Evolutionary conservation across 1,140 invertebrate species (phyloP).

Genomic region (Trachymyrmex cornetzi): DNA sequence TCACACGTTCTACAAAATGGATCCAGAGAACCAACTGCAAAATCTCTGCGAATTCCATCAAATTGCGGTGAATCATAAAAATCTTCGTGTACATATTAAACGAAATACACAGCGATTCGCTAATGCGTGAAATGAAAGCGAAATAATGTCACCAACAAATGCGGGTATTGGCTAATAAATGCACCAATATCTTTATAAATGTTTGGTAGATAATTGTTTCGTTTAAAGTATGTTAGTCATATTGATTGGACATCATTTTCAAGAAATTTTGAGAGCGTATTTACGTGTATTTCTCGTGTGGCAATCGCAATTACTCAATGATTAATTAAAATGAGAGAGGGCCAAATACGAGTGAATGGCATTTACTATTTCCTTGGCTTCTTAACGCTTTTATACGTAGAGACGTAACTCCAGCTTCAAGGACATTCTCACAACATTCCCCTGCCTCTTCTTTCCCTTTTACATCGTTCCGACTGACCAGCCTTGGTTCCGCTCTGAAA

Average conservation of each 20-base stretch:
- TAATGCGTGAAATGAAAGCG: background rate
- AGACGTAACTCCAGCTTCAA: constrained; percentile 24
- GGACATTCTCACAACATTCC: constrained; percentile 21
- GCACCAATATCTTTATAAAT: background rate
- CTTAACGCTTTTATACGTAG: background rate
- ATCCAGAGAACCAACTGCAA: constrained; percentile 4
- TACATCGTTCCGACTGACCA: constrained; percentile 21
- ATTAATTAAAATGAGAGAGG: constrained; percentile 20
- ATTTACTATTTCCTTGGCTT: background rate
- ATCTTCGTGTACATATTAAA: constrained; percentile 28
- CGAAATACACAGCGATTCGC: background rate
- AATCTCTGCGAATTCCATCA: background rate
- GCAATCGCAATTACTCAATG: constrained; percentile 23
- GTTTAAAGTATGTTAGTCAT: background rate
- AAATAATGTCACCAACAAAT: background rate
- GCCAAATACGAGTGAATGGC: background rate
- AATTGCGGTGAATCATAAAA: constrained; percentile 33
- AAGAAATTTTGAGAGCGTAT: background rate
- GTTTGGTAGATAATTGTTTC: background rate
- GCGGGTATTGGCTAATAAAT: background rate
- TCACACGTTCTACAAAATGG: constrained; percentile 19
- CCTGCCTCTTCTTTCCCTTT: background rate
- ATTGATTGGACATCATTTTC: background rate
- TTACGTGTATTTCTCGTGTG: constrained; percentile 14
- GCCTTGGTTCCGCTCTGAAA: constrained; percentile 66